These are phyloP conservation scores for Anarrhichthys ocellatus DNA, from an alignment of 2,113 vertebrate genomes.

Conservation along the genomic window DNA sequence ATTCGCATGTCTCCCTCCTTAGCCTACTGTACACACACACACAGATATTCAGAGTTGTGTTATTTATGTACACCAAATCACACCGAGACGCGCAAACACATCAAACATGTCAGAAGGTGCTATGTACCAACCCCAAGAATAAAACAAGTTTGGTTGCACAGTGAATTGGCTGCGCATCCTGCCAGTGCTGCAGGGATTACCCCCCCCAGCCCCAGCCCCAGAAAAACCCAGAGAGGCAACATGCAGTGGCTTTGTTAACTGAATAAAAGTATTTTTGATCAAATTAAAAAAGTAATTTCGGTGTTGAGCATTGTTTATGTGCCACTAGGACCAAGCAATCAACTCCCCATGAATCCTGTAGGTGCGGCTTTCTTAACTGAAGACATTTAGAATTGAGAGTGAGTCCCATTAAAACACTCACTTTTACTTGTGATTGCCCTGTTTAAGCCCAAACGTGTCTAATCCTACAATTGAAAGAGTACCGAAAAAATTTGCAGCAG, in stretches of 20 bases:
- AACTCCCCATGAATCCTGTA: conserved; percentile 7
- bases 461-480: conserved; percentile 9
- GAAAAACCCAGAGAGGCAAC: conserved; percentile 23
- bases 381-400: not conserved
- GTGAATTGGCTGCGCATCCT: conserved; percentile 53
- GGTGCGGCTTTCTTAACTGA: not conserved
- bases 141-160: conserved; percentile 65
- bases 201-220: not conserved
- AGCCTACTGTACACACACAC: conserved; percentile 42
- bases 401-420: conserved; percentile 8
- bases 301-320: not conserved
- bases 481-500: not conserved
- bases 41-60: conserved; percentile 70
- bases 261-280: conserved; percentile 31
- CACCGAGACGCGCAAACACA: conserved; percentile 77
- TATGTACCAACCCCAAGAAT: conserved; percentile 62
- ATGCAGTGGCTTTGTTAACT: not conserved
- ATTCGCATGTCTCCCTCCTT: conserved; percentile 35
- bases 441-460: not conserved
- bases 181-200: conserved; percentile 36
- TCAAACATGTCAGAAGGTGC: conserved; percentile 82
- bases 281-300: conserved; percentile 22
- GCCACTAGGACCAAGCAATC: not conserved
- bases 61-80: conserved; percentile 82
- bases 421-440: not conserved